These are phyloP conservation scores for Lanistes nyassanus DNA, from an alignment of 1,140 invertebrate species.

Conservation along the genomic window DNA sequence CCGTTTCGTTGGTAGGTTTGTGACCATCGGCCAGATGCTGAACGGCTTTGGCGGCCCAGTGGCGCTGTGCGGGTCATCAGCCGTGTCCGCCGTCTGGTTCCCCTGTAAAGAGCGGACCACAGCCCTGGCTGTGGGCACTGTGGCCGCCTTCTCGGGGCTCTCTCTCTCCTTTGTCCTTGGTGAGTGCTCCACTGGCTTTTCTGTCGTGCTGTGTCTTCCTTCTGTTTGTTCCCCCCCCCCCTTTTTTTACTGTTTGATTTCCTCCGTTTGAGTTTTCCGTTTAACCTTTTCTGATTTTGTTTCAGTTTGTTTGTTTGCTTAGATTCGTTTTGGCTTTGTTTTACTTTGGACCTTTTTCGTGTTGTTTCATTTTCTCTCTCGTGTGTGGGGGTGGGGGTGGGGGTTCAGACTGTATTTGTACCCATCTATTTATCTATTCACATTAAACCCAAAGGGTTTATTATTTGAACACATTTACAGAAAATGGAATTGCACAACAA, in stretches of 20 bases:
- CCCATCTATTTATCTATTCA: too few relatives aligned
- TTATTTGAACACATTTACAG: too few relatives aligned
- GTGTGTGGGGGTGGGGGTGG: too few relatives aligned
- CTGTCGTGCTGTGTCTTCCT: background rate
- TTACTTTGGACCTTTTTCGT: too few relatives aligned
- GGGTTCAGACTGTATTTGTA: too few relatives aligned
- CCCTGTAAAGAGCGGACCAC: constrained; percentile 61
- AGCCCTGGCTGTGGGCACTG: constrained; percentile 45
- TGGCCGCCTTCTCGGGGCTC: constrained; percentile 20
- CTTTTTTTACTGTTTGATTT: background rate
- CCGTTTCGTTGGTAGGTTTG: constrained; percentile 28
- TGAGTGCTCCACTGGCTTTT: constrained; percentile 11
- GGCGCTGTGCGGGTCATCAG: constrained; percentile 55
- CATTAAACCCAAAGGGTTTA: too few relatives aligned
- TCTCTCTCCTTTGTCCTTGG: constrained; percentile 40
- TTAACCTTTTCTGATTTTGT: background rate
- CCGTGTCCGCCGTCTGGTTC: constrained; percentile 63
- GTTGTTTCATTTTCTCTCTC: too few relatives aligned
- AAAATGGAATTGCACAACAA: too few relatives aligned
- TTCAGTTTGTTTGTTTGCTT: constrained; percentile 31
- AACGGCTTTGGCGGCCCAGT: constrained; percentile 62
- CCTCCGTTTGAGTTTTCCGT: background rate
- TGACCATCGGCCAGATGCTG: constrained; percentile 49
- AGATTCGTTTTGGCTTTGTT: too few relatives aligned
- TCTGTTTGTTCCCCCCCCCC: background rate